Evolutionary conservation across 23 tunicate species (phyloP), one percentile per base, ranked within the genome.

Genomic region (Corella eumyota): DNA sequence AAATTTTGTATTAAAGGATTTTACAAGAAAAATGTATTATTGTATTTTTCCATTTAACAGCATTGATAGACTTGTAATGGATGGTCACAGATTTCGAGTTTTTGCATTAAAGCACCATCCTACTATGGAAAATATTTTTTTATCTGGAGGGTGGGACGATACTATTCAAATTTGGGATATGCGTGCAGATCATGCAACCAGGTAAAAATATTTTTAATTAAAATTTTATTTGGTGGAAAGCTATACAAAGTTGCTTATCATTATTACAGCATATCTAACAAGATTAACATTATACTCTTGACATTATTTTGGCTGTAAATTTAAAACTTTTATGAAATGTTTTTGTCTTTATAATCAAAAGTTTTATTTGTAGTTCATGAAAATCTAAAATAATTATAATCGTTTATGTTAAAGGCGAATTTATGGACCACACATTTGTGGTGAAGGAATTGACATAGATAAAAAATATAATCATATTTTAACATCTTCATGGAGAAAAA

Each of bases 131-230:
- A 15, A 47, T 28, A 34, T 37, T 25, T 92, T 92, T 46, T 33
- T 81, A 4, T 85, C 98, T 13, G 98, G 98, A 4, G 98, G 98
- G 3, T 92, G 98, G 98, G 98, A 92, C 62, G 88, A 92, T 50
- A 92, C 98, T 6, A 34, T 92, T 21, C 98, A 92, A 46, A 71
- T 83, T 36, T 92, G 98, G 98, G 91, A 80, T 60, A 60, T 64
- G 25, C 58, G 91, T 50, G 84, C 75, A 46, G 64, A 52, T 9
- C 76, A 73, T 36, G 55, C 80, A 0, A 32, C 60, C 61, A 50
- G 80, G 80, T 80, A 37, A n/a, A n/a, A n/a, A n/a, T n/a, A n/a
- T n/a, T n/a, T n/a, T n/a, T n/a, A n/a, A n/a, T n/a, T n/a, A n/a
- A n/a, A n/a, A n/a, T n/a, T n/a, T n/a, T n/a, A n/a, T n/a, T n/a